Evolutionary conservation across 2,888 invertebrate genomes (phyloP), one percentile per base, ranked within the genome.

Genomic region (Allygus modestus): DNA sequence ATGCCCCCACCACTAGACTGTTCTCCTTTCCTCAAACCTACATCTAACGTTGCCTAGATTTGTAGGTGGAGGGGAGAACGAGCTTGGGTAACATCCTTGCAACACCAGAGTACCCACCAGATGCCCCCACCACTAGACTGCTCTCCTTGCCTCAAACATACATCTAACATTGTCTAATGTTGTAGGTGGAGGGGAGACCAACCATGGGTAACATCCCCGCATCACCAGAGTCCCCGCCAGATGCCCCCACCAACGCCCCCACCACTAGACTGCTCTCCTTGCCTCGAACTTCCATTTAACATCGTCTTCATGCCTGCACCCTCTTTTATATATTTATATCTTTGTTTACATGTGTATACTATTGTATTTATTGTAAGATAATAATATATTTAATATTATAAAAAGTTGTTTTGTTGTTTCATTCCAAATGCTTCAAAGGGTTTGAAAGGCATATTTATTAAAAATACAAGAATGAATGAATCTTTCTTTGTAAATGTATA

Each of bases 331-430:
- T 77, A 26, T 51, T 77, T 77, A 51, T 77, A 77, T 77, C 28
- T 77, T 77, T 51, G 28, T 43, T 77, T 77, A 77, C 41, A 31
- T 28, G 77, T 77, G 77, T 77, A 77, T 77, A 77, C 43, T 51
- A 77, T 77, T 77, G 77, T 77, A 46, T 26, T 77, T 77, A 77
- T 77, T 77, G 75, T 75, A 37, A 69, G 37, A 75, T 75, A 58
- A 58, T 23, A 58, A 28, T 65, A 65, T 65, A 28, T 26, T 65
- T 65, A 65, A 28, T 65, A 20, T 28, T 20, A 31, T 15, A 46
- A 46, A 37, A 37, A 4, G 23, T 5, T n/a, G n/a, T n/a, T n/a
- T n/a, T n/a, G n/a, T n/a, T n/a, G n/a, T n/a, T n/a, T n/a, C n/a
- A n/a, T n/a, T n/a, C n/a, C n/a, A n/a, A n/a, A n/a, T n/a, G n/a